Evolutionary conservation across 2,888 invertebrate genomes (phyloP).

Genomic region (Eupeodes latifasciatus): DNA sequence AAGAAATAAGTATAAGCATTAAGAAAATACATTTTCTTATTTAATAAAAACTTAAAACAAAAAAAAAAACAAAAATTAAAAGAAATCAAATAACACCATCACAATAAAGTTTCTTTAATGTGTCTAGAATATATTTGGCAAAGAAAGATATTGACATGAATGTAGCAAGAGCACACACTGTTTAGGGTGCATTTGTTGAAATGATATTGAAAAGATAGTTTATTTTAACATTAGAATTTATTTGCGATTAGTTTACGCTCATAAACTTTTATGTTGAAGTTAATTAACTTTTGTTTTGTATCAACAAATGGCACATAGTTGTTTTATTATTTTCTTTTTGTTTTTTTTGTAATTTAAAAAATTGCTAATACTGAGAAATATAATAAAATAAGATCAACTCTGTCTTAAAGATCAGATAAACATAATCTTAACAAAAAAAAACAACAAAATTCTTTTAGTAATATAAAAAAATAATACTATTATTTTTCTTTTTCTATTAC

Average conservation of each 20-base stretch:
- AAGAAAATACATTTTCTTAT: constrained; percentile 40
- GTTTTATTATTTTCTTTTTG: constrained; percentile 22
- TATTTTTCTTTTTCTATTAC: constrained; percentile 62
- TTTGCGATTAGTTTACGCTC: too few relatives aligned
- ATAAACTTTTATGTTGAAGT: too few relatives aligned
- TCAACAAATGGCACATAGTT: too few relatives aligned
- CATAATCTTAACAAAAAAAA: constrained; percentile 27
- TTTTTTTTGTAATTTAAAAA: constrained; percentile 49
- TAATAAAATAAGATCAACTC: constrained; percentile 24
- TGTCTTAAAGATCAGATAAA: constrained; percentile 50
- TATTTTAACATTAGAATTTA: too few relatives aligned
- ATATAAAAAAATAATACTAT: constrained; percentile 11
- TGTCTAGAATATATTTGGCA: not conserved
- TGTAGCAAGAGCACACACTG: constrained; percentile 31
- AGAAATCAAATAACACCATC: constrained; percentile 19
- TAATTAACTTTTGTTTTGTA: too few relatives aligned
- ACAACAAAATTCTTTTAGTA: constrained; percentile 39
- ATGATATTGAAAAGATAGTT: too few relatives aligned
- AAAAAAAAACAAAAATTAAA: not conserved
- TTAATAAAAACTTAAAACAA: constrained; percentile 18
- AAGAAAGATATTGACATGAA: constrained; percentile 43
- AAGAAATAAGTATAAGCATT: constrained; percentile 15
- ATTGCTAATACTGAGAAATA: constrained; percentile 30
- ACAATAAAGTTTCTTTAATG: constrained; percentile 19
- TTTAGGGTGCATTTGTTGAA: not conserved